phyloP scores from a whole-genome alignment of 2,888 invertebrate species.

The Megastigmus dorsalis region DNA sequence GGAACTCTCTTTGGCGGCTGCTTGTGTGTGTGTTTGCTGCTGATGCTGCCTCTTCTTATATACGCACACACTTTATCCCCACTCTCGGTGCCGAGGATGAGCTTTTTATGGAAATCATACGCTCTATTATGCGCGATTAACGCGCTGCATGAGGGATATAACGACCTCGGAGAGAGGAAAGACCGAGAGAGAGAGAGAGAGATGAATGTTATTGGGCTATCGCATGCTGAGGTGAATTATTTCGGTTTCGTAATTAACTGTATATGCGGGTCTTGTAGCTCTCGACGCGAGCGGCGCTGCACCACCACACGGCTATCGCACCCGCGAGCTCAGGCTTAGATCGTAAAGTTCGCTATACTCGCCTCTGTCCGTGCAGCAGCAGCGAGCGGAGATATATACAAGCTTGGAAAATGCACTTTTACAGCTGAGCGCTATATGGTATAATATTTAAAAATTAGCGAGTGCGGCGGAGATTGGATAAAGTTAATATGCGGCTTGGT shows the following conservation, averaged over 20 bases:
- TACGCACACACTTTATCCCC: no score
- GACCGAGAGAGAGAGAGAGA: no score
- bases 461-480: no score
- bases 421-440: no score
- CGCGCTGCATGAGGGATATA: slow-evolving; percentile 24
- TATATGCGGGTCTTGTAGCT: not conserved
- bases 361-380: no score
- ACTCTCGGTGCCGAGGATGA: not conserved
- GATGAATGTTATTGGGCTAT: slow-evolving; percentile 46
- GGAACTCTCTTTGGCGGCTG: no score
- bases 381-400: no score
- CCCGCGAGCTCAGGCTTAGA: not conserved
- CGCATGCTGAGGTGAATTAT: slow-evolving; percentile 44
- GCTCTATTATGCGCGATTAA: slow-evolving; percentile 54
- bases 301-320: not conserved
- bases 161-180: slow-evolving; percentile 10
- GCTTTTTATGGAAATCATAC: slow-evolving; percentile 44
- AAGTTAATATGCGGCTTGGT: no score
- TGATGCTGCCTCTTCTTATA: no score
- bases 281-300: not conserved
- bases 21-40: no score
- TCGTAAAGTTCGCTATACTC: slow-evolving; percentile 12
- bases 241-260: slow-evolving; percentile 41
- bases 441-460: no score
- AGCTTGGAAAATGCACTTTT: no score